Evolutionary conservation across 2,888 invertebrate genomes (phyloP), one percentile per base, ranked within the genome.

Genomic region (Plusia festucae): DNA sequence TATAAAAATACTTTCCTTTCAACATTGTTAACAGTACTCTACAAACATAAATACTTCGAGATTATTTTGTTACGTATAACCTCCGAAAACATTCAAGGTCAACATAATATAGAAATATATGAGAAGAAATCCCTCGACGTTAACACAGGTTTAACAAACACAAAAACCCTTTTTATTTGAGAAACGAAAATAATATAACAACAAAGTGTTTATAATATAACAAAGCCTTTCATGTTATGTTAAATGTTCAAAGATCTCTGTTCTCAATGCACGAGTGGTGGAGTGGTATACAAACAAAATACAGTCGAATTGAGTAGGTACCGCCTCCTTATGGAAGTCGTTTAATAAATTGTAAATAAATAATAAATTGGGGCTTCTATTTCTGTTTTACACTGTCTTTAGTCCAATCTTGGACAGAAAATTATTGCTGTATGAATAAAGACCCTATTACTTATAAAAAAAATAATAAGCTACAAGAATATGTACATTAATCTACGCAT

Each of bases 81-180:
- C 56, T 65, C 53, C 55, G 59, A 53, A 56, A 30, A 44, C 65
- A 22, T 56, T 32, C 69, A 73, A 73, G 73, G 70, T 73, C 61
- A 60, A n/a, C 40, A 32, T 27, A 55, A 57, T 18, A 52, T 53
- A 44, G 55, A 62, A 73, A 40, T 40, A 57, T 57, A 57, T 61
- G 65, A 46, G 65, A 56, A 68, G 60, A 58, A 61, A 61, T 73
- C 24, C 11, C 18, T 11, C 68, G 58, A 46, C 53, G 20, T 53
- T 59, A 30, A 53, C 49, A 22, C 59, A 51, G 60, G 61, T 61
- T 73, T 73, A 61, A 73, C 60, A 73, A 58, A 56, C 69, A 73
- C 69, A 61, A 61, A 67, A 73, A 20, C 65, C 65, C 59, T 73
- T 73, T 71, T 73, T 73, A 73, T 69, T 58, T 68, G 61, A 44